phyloP scores from a whole-genome alignment of 2,888 invertebrate genomes.

The Drosophila tanythrix region DNA sequence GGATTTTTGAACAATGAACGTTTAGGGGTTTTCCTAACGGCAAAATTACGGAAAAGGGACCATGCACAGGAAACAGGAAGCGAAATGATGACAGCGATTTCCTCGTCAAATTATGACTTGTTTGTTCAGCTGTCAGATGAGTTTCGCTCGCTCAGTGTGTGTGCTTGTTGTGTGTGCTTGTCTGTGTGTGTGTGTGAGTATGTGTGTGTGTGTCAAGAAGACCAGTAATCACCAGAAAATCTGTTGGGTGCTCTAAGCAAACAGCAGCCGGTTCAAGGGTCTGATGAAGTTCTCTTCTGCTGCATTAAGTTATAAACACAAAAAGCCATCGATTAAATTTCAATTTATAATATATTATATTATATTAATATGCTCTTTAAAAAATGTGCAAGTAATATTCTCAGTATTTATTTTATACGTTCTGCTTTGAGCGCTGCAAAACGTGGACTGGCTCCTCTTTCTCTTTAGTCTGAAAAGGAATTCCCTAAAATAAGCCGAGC shows the following conservation, averaged over 20 bases:
- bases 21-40: constrained; percentile 54
- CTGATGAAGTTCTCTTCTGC: constrained; percentile 27
- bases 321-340: constrained; percentile 5
- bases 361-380: no score
- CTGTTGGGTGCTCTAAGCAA: constrained; percentile 41
- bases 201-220: constrained; percentile 16
- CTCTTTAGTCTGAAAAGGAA: background rate
- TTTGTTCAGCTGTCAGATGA: constrained; percentile 75
- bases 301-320: constrained; percentile 31
- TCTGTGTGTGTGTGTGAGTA: background rate
- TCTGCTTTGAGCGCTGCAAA: background rate
- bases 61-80: constrained; percentile 58
- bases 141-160: constrained; percentile 10
- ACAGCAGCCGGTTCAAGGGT: constrained; percentile 20
- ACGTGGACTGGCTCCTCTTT: background rate
- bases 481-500: background rate
- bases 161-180: background rate
- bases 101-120: constrained; percentile 76
- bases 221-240: constrained; percentile 55
- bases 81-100: constrained; percentile 63
- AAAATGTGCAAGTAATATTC: background rate
- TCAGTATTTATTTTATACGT: background rate
- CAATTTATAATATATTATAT: background rate
- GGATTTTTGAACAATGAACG: constrained; percentile 51
- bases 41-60: constrained; percentile 53